phyloP scores from a whole-genome alignment of 2,113 vertebrate genomes.

The Noctilio leporinus region DNA sequence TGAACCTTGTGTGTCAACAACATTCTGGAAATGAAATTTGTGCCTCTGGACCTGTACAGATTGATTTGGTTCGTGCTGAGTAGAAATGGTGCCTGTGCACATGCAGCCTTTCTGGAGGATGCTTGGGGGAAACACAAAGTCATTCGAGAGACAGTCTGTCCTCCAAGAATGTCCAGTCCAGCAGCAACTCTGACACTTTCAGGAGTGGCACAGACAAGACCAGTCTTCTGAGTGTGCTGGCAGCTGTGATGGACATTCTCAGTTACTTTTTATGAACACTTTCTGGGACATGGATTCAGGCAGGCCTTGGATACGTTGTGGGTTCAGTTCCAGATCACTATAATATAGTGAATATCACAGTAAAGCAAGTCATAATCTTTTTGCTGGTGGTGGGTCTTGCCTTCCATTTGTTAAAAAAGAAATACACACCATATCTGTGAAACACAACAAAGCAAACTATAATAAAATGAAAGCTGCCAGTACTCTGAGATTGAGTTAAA shows the following conservation, averaged over 20 bases:
- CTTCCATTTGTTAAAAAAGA: background rate
- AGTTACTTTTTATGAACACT: background rate
- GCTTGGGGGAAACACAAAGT: background rate
- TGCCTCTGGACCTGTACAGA: background rate
- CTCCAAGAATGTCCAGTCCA: background rate
- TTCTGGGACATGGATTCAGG: background rate
- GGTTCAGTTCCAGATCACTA: background rate
- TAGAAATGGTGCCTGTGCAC: background rate
- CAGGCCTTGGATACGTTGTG: background rate
- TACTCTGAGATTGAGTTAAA: background rate
- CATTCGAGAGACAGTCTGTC: background rate
- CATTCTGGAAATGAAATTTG: constrained; percentile 10
- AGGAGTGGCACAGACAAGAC: background rate
- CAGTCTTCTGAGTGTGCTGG: background rate
- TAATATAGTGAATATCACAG: background rate
- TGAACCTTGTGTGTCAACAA: background rate
- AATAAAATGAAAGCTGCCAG: background rate
- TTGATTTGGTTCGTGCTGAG: constrained; percentile 16
- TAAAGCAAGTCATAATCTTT: no score
- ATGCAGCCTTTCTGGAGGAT: background rate
- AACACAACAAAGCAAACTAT: background rate
- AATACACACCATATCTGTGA: background rate
- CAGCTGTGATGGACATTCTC: background rate
- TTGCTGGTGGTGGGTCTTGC: background rate
- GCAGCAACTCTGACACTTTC: background rate